Percentiles rank a stretch among this genome's conserved stretches.
Conservation (phyloP, 2,797 vertebrate species). For the Thripadectes ignobilis region DNA sequence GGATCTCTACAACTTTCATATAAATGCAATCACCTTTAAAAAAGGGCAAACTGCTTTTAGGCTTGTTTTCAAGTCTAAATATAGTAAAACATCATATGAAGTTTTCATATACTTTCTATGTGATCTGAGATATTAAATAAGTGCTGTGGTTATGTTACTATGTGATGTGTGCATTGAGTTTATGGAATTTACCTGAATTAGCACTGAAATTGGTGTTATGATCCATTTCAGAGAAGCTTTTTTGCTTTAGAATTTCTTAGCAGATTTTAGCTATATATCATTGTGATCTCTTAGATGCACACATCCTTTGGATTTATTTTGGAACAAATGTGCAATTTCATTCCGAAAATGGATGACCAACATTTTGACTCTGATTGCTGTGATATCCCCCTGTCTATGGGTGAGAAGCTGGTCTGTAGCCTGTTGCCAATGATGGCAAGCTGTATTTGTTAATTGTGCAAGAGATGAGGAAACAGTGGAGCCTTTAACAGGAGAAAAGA, state of each 20-base stretch:
- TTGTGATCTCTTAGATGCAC: neutral
- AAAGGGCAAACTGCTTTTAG: too few relatives aligned
- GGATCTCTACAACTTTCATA: neutral
- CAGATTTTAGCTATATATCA: neutral
- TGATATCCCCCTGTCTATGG: neutral
- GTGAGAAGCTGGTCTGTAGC: neutral
- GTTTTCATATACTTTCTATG: neutral
- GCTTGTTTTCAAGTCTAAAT: too few relatives aligned
- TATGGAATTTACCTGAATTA: neutral
- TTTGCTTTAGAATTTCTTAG: neutral
- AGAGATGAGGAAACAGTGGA: neutral
- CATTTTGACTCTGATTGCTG: neutral
- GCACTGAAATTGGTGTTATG: neutral
- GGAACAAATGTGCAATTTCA: neutral
- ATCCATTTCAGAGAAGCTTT: neutral
- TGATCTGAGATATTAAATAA: neutral
- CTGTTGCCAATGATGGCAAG: neutral
- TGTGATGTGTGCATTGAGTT: rapidly evolving
- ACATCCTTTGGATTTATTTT: neutral
- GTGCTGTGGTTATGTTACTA: neutral
- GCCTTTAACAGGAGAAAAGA: neutral
- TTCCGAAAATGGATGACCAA: neutral
- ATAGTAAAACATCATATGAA: neutral
- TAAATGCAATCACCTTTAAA: too few relatives aligned
- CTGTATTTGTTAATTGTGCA: neutral